Evolutionary conservation across 2,113 vertebrate genomes (phyloP), one percentile per base, ranked within the genome.

Genomic region (Suricata suricatta): DNA sequence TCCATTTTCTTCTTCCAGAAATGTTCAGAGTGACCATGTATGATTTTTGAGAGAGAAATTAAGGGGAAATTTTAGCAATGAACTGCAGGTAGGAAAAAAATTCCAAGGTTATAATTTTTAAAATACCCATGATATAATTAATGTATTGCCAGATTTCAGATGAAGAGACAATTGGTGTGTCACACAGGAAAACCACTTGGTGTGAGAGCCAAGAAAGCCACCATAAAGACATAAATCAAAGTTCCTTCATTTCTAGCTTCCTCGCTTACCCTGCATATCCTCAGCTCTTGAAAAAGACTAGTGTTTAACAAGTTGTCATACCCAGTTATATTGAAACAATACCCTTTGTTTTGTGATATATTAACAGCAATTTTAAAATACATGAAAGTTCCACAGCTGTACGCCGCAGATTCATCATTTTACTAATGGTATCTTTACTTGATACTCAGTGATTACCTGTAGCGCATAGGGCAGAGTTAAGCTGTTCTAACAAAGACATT

Each of bases 321-420:
- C 8, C 4, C n/a, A 85, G 41, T 86, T 85, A 81, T 68, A 81
- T 68, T 69, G 29, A 90, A 94, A 69, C 19, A 21, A 54, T 83
- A 71, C 68, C 6, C 5, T 84, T 54, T 29, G 8, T 88, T 76
- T 79, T 64, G 25, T 21, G 2, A 35, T 81, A 54, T 33, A 54
- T 74, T 96, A 47, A 82, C 90, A 90, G 41, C 7, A 93, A 84
- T 66, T 86, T 35, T 19, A 83, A 81, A 86, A 89, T n/a, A n/a
- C n/a, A n/a, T n/a, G n/a, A n/a, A n/a, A n/a, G n/a, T n/a, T n/a
- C n/a, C n/a, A 52, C 6, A 79, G 27, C 29, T 19, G 0, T 69
- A 19, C 57, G 31, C 8, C 68, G 1, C 8, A 88, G 14, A 66
- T 77, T 69, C 79, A 23, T 89, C 3, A 38, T 68, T 90, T 97